These are phyloP conservation scores for Lamproptera curius DNA, from an alignment of 2,888 invertebrate genomes.

Conservation along the genomic window DNA sequence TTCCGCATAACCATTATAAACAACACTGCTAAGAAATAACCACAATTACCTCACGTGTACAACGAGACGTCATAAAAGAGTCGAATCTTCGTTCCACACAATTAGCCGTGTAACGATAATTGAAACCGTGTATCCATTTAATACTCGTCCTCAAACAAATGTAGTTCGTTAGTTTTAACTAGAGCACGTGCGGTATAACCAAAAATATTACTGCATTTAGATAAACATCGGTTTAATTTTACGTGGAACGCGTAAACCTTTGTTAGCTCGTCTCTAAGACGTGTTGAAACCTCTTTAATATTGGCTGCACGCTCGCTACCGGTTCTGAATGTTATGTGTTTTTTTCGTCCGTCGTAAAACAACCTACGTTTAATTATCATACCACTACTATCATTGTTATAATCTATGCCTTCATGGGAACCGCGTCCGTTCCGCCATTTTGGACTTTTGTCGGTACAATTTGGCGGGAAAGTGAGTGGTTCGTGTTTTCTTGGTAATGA, in stretches of 20 bases:
- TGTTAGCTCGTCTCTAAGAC: constrained; percentile 47
- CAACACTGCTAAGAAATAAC: no score
- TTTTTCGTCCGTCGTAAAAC: constrained; percentile 39
- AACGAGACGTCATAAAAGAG: not conserved
- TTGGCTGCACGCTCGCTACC: constrained; percentile 71
- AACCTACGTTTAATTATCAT: constrained; percentile 69
- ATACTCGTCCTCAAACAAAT: constrained; percentile 28
- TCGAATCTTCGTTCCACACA: constrained; percentile 25
- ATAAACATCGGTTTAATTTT: constrained; percentile 72
- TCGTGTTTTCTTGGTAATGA: constrained; percentile 65
- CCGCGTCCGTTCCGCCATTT: constrained; percentile 56
- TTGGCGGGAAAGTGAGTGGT: constrained; percentile 42
- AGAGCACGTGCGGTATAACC: constrained; percentile 64
- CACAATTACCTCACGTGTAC: not conserved
- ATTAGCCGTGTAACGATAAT: constrained; percentile 9
- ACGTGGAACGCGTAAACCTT: constrained; percentile 66
- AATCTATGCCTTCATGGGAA: constrained; percentile 73
- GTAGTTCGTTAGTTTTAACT: constrained; percentile 52
- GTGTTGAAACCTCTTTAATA: constrained; percentile 56
- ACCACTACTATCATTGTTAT: constrained; percentile 54
- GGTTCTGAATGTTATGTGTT: constrained; percentile 52
- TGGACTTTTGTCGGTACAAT: constrained; percentile 55
- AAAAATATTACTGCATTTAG: constrained; percentile 58
- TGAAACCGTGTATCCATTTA: constrained; percentile 18
- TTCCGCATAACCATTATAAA: no score